Evolutionary conservation across 2,888 invertebrate genomes (phyloP).

Genomic region (Tenthredo notha): DNA sequence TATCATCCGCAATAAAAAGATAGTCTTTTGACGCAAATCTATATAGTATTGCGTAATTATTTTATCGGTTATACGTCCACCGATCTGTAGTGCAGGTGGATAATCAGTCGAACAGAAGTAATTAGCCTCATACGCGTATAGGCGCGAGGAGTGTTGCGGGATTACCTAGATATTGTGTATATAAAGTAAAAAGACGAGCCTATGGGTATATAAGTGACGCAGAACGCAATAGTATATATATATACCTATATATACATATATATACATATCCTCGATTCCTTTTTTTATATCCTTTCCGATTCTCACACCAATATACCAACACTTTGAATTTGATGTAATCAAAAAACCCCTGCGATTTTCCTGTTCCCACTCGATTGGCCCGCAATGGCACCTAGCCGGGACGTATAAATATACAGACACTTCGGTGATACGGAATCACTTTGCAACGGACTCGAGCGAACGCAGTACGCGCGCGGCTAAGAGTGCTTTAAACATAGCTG

Average conservation of each 20-base stretch:
- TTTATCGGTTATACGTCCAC: not conserved
- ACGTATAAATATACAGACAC: constrained; percentile 71
- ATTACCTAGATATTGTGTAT: not conserved
- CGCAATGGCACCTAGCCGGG: not conserved
- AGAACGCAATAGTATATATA: not conserved
- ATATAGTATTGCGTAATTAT: not conserved
- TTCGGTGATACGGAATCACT: constrained; percentile 58
- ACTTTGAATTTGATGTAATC: constrained; percentile 34
- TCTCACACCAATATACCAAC: not conserved
- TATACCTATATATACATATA: not conserved
- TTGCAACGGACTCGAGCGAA: constrained; percentile 7
- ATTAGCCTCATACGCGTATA: not conserved
- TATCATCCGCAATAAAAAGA: not conserved
- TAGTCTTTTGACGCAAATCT: not conserved
- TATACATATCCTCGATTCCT: not conserved
- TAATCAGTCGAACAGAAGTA: not conserved
- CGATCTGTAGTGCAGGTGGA: not conserved
- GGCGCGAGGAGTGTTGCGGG: not conserved
- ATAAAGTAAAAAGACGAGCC: not conserved
- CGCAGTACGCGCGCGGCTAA: not conserved
- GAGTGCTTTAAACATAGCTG: not conserved
- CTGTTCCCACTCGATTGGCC: constrained; percentile 3
- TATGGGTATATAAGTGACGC: not conserved
- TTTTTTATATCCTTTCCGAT: not conserved
- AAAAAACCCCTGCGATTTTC: constrained; percentile 46